These are phyloP conservation scores for Centruroides sculpturatus DNA, from an alignment of 1,140 invertebrate genomes.

Conservation along the genomic window DNA sequence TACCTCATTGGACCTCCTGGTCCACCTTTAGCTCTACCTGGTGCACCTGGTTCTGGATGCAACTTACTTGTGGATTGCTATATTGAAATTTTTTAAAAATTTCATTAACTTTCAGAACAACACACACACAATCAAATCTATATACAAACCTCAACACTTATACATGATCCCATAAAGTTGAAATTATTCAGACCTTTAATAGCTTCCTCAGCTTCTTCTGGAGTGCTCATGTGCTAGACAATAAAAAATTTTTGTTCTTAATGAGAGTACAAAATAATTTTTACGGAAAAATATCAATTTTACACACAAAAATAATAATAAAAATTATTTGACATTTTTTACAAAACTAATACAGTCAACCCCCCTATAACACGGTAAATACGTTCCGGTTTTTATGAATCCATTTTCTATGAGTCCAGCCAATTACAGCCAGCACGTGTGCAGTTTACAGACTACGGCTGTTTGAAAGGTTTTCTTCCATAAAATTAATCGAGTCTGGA, in stretches of 20 bases:
- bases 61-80: constrained; percentile 16
- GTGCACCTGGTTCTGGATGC: constrained; percentile 15
- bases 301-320: too few species aligned
- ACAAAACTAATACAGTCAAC: too few species aligned
- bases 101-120: background rate
- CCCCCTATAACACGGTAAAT: too few species aligned
- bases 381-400: too few species aligned
- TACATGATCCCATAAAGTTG: constrained; percentile 50
- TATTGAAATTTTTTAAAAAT: background rate
- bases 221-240: constrained; percentile 45
- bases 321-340: too few species aligned
- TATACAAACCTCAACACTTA: constrained; percentile 48
- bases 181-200: constrained; percentile 49
- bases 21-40: constrained; percentile 13
- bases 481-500: too few species aligned
- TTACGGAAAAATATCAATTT: too few species aligned
- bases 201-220: constrained; percentile 48
- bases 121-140: background rate
- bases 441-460: too few species aligned
- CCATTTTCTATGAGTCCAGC: too few species aligned
- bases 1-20: background rate
- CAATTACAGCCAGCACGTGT: too few species aligned
- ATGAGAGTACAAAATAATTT: too few species aligned
- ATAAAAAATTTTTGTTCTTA: background rate
- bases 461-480: too few species aligned